These are phyloP conservation scores for Cygnus atratus DNA, from an alignment of 2,113 vertebrate species.

Conservation along the genomic window DNA sequence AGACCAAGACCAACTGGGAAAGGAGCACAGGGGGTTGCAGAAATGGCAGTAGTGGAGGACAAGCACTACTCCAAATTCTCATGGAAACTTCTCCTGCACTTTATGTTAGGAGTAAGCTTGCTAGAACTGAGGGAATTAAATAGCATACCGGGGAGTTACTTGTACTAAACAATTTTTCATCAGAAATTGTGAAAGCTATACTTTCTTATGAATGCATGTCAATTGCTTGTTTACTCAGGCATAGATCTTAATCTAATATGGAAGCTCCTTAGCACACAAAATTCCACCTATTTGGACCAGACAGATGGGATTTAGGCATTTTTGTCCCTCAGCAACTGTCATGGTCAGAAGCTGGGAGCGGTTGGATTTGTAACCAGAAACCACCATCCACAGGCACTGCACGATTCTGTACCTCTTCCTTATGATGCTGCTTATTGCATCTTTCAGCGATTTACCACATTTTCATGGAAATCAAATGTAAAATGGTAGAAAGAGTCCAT, in stretches of 20 bases:
- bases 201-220: background rate
- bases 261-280: background rate
- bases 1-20: background rate
- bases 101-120: background rate
- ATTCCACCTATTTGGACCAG: background rate
- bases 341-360: background rate
- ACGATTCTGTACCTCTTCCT: background rate
- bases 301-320: background rate
- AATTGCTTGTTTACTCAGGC: background rate
- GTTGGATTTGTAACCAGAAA: background rate
- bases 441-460: background rate
- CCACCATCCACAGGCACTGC: fast-evolving
- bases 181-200: background rate
- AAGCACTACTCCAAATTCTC: background rate
- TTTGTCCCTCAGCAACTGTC: background rate
- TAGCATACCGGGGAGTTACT: background rate
- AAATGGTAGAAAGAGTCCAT: background rate
- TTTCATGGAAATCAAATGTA: background rate
- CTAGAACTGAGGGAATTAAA: background rate
- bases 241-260: background rate
- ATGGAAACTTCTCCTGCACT: background rate
- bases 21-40: background rate
- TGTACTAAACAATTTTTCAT: background rate
- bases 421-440: background rate
- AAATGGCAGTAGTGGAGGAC: background rate